These are phyloP conservation scores for Calonectris borealis DNA, from an alignment of 2,113 vertebrate species.

Conservation along the genomic window DNA sequence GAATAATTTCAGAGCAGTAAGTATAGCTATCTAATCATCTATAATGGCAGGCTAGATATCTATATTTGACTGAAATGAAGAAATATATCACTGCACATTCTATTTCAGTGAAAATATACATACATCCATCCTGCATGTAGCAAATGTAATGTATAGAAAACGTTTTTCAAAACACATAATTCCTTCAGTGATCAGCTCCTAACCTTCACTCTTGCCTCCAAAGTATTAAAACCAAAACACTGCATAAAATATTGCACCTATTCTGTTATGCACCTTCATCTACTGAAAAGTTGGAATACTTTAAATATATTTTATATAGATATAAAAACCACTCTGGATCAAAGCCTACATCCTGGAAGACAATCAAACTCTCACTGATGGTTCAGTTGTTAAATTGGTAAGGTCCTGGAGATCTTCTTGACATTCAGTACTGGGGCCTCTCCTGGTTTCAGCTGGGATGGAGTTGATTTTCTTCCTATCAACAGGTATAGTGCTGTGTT, in stretches of 20 bases:
- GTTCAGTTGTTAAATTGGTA: neutral
- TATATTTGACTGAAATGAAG: slow-evolving; percentile 25
- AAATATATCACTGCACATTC: neutral
- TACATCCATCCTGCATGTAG: neutral
- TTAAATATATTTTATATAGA: neutral
- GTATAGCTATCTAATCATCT: neutral
- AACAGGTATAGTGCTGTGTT: too few species aligned
- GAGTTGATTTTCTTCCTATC: too few species aligned
- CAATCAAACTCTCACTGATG: neutral
- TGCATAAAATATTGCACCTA: neutral
- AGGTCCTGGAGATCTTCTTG: neutral
- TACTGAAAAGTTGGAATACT: neutral
- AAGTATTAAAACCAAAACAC: neutral
- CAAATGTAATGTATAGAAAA: neutral
- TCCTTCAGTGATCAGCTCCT: neutral
- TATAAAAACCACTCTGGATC: neutral
- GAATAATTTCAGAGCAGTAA: slow-evolving; percentile 29
- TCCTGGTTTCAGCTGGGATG: too few species aligned
- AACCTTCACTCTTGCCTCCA: neutral
- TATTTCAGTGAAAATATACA: neutral
- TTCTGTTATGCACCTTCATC: neutral
- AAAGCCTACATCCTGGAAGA: neutral
- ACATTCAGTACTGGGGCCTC: too few species aligned
- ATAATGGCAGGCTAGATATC: neutral
- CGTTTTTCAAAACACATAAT: neutral